Conservation (phyloP, 2,888 invertebrate genomes). For the Heterodera filipjevi region DNA sequence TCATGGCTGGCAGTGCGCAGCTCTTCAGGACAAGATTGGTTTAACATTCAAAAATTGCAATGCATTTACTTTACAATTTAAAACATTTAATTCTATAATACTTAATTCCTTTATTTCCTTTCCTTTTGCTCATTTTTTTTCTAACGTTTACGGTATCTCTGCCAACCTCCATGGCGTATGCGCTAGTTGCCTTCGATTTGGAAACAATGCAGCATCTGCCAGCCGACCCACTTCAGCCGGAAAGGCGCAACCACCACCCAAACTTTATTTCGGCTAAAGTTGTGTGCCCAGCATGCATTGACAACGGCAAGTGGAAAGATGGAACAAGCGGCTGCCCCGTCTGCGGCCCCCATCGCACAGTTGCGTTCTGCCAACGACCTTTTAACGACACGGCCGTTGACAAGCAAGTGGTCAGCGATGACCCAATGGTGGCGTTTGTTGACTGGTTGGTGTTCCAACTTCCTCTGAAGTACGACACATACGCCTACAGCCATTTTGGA, state of each 20-base stretch:
- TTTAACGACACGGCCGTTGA: neutral
- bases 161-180: too few relatives aligned
- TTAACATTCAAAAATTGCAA: too few relatives aligned
- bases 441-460: conserved; percentile 3
- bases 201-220: conserved; percentile 18
- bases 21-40: too few relatives aligned
- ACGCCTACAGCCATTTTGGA: neutral
- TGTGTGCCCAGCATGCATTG: neutral
- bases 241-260: neutral
- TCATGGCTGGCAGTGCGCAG: too few relatives aligned
- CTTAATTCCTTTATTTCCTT: too few relatives aligned
- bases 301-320: neutral
- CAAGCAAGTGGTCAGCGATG: neutral
- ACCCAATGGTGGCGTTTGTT: neutral
- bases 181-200: conserved; percentile 11
- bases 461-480: neutral
- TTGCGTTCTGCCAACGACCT: neutral
- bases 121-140: too few relatives aligned
- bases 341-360: neutral
- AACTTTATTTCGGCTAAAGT: conserved; percentile 7
- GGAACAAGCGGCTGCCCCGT: conserved; percentile 2
- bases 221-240: neutral
- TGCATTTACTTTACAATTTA: too few relatives aligned
- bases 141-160: too few relatives aligned
- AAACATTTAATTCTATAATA: too few relatives aligned